Evolutionary conservation across 2,113 vertebrate genomes (phyloP), one percentile per base, ranked within the genome.

Genomic region (Elachura formosa): DNA sequence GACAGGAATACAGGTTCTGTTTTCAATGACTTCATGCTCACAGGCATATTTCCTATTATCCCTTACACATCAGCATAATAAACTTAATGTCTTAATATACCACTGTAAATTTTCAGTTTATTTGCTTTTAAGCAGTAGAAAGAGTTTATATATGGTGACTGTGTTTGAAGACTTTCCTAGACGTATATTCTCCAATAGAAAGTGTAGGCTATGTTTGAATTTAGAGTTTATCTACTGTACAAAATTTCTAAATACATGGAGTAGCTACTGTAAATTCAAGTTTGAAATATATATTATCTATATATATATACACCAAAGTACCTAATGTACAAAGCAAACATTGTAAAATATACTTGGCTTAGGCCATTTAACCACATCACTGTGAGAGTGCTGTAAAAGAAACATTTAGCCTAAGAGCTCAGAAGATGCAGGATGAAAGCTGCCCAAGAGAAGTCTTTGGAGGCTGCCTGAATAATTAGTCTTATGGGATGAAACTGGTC

Each of bases 391-490:
- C 67, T 54, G 38, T 95, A 86, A 89, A 93, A 87, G 52, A 93
- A 96, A 82, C 71, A 61, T 77, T 88, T 94, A 89, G 71, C 77
- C 59, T 90, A 73, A 88, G 34, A 89, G 36, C 56, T 83, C 59
- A 43, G 51, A 80, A 89, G 85, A 89, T 90, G 52, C 45, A 20
- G 85, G 46, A 78, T 33, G 38, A 94, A 89, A 86, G 56, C 82
- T 93, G 76, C 75, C 62, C 75, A 81, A 5, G 8, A 79, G 84
- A 92, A 93, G 64, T 48, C 89, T 85, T 94, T 75, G 71, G 84
- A 89, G 76, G 31, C 49, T 89, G 63, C 51, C 48, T 92, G 49
- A 81, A 61, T 92, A 94, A 96, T 96, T 89, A 89, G 87, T 52
- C 33, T 87, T 87, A 59, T 79, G 82, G 63, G 85, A 76, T 93